Conservation (phyloP, 2,888 invertebrate species). For the Epirrhoe alternata region DNA sequence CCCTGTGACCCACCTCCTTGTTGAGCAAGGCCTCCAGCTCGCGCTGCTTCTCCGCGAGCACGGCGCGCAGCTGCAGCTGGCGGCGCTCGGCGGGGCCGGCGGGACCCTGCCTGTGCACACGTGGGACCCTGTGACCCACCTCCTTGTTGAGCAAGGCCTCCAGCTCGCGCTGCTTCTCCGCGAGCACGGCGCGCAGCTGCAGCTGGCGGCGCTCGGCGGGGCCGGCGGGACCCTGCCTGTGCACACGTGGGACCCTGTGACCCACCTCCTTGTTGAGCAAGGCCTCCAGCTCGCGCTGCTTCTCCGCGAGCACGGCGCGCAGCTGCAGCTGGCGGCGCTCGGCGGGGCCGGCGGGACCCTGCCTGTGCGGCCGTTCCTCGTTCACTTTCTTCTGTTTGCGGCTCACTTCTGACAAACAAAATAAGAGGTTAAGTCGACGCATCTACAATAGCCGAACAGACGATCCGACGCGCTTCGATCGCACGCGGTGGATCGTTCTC, state of each 20-base stretch:
- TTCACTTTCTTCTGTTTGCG: slow-evolving; percentile 80
- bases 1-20: too few relatives aligned
- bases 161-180: slow-evolving; percentile 87
- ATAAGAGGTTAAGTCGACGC: too few relatives aligned
- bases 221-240: slow-evolving; percentile 52
- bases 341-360: slow-evolving; percentile 65
- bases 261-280: slow-evolving; percentile 74
- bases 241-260: background rate
- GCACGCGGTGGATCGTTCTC: too few relatives aligned
- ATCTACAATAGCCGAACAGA: too few relatives aligned
- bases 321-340: slow-evolving; percentile 83
- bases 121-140: background rate
- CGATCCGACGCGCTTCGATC: too few relatives aligned
- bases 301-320: slow-evolving; percentile 86
- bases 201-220: slow-evolving; percentile 82
- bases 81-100: too few relatives aligned
- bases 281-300: slow-evolving; percentile 87
- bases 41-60: too few relatives aligned
- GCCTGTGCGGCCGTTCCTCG: slow-evolving; percentile 65
- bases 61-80: too few relatives aligned
- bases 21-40: too few relatives aligned
- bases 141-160: slow-evolving; percentile 85
- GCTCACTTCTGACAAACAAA: slow-evolving; percentile 52
- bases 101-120: too few relatives aligned
- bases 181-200: slow-evolving; percentile 84